Percentiles rank a stretch among this genome's conserved stretches.
These are phyloP conservation scores for Euschistus heros DNA, from an alignment of 1,140 invertebrate genomes.

Conservation along the genomic window DNA sequence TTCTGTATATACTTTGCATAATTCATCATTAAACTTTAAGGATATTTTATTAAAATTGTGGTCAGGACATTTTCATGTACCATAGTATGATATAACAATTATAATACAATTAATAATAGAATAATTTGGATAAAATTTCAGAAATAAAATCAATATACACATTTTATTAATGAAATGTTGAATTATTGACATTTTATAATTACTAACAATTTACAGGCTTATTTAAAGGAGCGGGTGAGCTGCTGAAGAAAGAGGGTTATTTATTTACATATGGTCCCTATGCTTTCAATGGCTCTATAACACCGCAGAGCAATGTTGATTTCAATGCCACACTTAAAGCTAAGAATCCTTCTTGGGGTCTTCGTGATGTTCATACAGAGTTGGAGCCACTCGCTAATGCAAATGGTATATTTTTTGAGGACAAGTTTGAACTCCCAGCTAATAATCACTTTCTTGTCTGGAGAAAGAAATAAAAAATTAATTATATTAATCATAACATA, in stretches of 20 bases:
- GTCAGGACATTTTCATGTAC: too few species aligned
- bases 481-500: too few species aligned
- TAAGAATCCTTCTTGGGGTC: constrained; percentile 59
- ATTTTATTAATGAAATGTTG: too few species aligned
- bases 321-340: constrained; percentile 56
- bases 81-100: too few species aligned
- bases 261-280: constrained; percentile 79
- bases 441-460: constrained; percentile 78
- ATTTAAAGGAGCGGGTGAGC: constrained; percentile 52
- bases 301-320: constrained; percentile 66
- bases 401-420: constrained; percentile 49
- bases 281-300: constrained; percentile 58
- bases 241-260: constrained; percentile 55
- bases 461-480: constrained; percentile 43
- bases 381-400: constrained; percentile 51
- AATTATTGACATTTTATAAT: too few species aligned
- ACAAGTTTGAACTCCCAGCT: constrained; percentile 66
- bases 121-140: too few species aligned
- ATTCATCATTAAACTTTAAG: too few species aligned
- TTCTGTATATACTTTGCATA: too few species aligned
- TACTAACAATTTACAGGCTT: constrained; percentile 39
- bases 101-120: too few species aligned
- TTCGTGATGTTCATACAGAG: constrained; percentile 59
- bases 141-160: too few species aligned
- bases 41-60: too few species aligned